A percentile compares a stretch with the other conserved stretches of the same genome.
phyloP scores from a whole-genome alignment of 2,113 vertebrate species.

The Hirundichthys speculiger region DNA sequence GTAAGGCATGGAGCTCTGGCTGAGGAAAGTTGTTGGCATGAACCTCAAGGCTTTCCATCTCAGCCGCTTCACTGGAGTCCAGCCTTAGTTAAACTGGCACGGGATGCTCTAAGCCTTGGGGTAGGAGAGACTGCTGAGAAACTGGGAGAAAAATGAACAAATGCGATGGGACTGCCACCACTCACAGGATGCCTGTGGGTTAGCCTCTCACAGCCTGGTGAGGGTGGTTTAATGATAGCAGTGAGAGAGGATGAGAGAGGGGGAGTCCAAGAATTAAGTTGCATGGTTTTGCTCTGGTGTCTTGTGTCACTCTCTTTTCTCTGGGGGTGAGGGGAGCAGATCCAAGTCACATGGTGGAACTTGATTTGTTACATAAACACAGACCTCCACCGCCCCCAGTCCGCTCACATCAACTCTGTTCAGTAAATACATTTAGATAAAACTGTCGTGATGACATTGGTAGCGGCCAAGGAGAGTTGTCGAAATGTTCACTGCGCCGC shows the following conservation, averaged over 20 bases:
- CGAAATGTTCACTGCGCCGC: slow-evolving; percentile 55
- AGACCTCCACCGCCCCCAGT: slow-evolving; percentile 70
- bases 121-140: slow-evolving; percentile 72
- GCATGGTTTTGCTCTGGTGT: slow-evolving; percentile 65
- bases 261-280: slow-evolving; percentile 54
- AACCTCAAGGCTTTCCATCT: slow-evolving; percentile 74
- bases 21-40: slow-evolving; percentile 73
- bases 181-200: slow-evolving; percentile 75
- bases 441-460: slow-evolving; percentile 71
- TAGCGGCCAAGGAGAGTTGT: slow-evolving; percentile 63
- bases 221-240: slow-evolving; percentile 67
- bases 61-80: slow-evolving; percentile 74
- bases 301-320: slow-evolving; percentile 76
- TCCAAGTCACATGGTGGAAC: slow-evolving; percentile 72
- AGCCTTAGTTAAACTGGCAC: slow-evolving; percentile 75
- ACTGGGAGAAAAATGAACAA: slow-evolving; percentile 73
- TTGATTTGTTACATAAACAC: slow-evolving; percentile 79
- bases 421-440: slow-evolving; percentile 49
- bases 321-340: slow-evolving; percentile 42
- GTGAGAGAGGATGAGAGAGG: slow-evolving; percentile 46
- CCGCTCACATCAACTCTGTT: slow-evolving; percentile 73
- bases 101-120: slow-evolving; percentile 64
- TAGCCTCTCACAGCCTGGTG: slow-evolving; percentile 41
- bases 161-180: slow-evolving; percentile 80
- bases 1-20: slow-evolving; percentile 49